Percentiles rank a stretch among this genome's conserved stretches.
Evolutionary conservation across 2,888 invertebrate genomes (phyloP).

Genomic region (Tiliacea citrago): DNA sequence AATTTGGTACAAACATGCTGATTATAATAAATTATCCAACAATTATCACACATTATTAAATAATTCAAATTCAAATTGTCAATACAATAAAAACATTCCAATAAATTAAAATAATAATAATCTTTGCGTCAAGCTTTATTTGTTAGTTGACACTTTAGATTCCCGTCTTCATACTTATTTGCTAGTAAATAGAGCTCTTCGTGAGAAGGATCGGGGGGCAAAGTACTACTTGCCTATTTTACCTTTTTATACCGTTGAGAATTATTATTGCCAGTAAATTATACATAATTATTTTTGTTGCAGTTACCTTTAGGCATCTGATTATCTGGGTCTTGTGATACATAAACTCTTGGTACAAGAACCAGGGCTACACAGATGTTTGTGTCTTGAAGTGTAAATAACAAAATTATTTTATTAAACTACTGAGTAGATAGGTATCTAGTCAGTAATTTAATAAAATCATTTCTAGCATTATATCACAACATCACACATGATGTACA

Average conservation of each 20-base stretch:
- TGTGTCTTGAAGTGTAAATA: background rate
- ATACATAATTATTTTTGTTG: background rate
- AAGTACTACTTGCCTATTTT: background rate
- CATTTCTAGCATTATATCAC: no score
- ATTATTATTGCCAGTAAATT: background rate
- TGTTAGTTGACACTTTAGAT: background rate
- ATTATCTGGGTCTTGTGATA: background rate
- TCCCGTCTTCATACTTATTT: slow-evolving; percentile 16
- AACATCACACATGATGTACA: no score
- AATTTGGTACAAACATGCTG: no score
- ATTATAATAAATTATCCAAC: no score
- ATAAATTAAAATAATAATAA: no score
- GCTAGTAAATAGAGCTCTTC: background rate
- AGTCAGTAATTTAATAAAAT: no score
- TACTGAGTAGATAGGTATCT: background rate
- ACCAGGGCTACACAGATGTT: background rate
- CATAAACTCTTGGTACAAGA: background rate
- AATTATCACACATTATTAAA: no score
- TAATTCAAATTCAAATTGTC: no score
- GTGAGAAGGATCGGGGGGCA: background rate
- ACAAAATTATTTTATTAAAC: background rate
- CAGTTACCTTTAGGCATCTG: background rate
- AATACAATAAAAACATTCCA: no score
- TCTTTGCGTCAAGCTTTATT: slow-evolving; percentile 3
- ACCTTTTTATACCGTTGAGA: background rate